A percentile compares a stretch with the other conserved stretches of the same genome.
Conservation (phyloP, 2,888 invertebrate genomes). For the Candidula unifasciata region DNA sequence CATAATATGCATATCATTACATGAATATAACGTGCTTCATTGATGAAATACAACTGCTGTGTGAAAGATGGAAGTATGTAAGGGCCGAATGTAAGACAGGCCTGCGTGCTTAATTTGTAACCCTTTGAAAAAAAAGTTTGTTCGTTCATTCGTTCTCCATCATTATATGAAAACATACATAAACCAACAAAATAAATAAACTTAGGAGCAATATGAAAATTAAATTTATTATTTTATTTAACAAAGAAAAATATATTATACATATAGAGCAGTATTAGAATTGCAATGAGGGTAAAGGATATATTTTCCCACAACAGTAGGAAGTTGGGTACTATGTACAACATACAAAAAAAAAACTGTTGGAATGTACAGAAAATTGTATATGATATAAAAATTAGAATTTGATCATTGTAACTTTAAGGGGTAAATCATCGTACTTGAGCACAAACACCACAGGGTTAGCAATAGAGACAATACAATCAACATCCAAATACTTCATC, state of each 20-base stretch:
- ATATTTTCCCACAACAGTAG: constrained; percentile 1
- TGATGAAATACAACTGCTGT: too few species aligned
- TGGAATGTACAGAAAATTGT: neutral
- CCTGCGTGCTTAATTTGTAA: too few species aligned
- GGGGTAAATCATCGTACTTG: neutral
- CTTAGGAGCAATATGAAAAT: neutral
- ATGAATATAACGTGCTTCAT: too few species aligned
- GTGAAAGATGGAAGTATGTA: too few species aligned
- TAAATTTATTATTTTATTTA: neutral
- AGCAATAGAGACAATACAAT: neutral
- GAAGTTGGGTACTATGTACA: neutral
- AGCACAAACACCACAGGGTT: neutral
- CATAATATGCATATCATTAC: too few species aligned
- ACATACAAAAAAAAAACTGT: neutral
- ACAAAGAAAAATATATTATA: neutral
- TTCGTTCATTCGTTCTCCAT: too few species aligned
- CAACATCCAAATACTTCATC: neutral
- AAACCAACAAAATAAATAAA: neutral
- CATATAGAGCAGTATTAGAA: neutral
- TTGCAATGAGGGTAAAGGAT: neutral
- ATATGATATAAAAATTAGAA: neutral
- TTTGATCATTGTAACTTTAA: neutral
- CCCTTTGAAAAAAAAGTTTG: too few species aligned
- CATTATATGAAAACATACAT: neutral
- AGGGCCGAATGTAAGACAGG: too few species aligned